Percentiles rank a stretch among this genome's conserved stretches.
These are phyloP conservation scores for Listronotus oregonensis DNA, from an alignment of 1,140 invertebrate genomes.

Conservation along the genomic window DNA sequence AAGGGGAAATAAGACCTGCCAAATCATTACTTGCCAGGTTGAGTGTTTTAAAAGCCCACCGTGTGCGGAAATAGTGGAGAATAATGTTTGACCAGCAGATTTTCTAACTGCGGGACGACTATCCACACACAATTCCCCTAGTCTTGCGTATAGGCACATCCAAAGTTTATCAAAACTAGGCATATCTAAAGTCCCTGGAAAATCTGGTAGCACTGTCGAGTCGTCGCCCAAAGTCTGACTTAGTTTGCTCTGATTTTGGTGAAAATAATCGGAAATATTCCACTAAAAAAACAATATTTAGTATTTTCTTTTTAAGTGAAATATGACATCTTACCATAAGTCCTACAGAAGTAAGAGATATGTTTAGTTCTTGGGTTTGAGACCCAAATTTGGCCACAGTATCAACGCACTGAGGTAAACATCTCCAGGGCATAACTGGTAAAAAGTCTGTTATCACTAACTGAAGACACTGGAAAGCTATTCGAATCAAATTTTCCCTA, in stretches of 20 bases:
- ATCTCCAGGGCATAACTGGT: constrained; percentile 83
- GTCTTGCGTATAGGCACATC: constrained; percentile 91
- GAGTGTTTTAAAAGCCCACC: constrained; percentile 82
- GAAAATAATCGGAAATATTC: constrained; percentile 97
- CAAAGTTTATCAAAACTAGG: constrained; percentile 91
- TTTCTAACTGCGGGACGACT: constrained; percentile 93
- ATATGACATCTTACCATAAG: constrained; percentile 77
- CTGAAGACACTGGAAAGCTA: constrained; percentile 95
- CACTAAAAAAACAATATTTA: constrained; percentile 70
- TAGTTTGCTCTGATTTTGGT: constrained; percentile 91
- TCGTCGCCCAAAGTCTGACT: constrained; percentile 72
- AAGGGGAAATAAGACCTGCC: constrained; percentile 94
- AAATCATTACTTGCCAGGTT: constrained; percentile 89
- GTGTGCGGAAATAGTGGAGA: constrained; percentile 96
- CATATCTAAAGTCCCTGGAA: constrained; percentile 82
- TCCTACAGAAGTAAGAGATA: constrained; percentile 96
- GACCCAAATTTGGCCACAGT: constrained; percentile 95
- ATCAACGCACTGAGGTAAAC: constrained; percentile 89
- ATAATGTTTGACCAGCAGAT: constrained; percentile 97
- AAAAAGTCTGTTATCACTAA: constrained; percentile 96
- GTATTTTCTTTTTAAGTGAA: too few relatives aligned
- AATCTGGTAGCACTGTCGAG: constrained; percentile 76
- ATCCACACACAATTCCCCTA: constrained; percentile 95
- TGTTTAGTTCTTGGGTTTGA: constrained; percentile 96
- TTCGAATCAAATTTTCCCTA: constrained; percentile 88